Evolutionary conservation across 30 jellyfish, hydroid and myxozoan genomes (phyloP), one percentile per base, ranked within the genome.

Genomic region (Hydractinia echinata): DNA sequence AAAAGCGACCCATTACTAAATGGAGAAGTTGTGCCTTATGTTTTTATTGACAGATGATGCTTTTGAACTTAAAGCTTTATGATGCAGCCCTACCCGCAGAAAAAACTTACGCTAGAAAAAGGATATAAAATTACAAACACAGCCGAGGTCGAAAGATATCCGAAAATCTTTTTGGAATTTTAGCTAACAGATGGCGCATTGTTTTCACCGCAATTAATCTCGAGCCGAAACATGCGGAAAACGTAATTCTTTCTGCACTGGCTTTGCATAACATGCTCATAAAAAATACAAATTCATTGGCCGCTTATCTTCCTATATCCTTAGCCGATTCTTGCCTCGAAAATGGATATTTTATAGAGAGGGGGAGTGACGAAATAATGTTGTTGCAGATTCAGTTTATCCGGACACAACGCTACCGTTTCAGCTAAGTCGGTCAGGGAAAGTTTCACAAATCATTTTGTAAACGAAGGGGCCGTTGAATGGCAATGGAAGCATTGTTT

Each of bases 151-250:
- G 44, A 30, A 30, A 2, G 44, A 30, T 30, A 30, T 30, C 44
- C 44, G 2, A 30, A 30, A 1, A 30, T 30, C 44, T 30, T 30
- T 30, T 30, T 30, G 44, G 44, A 30, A 30, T 30, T 30, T 30
- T 30, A 2, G 44, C 44, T 30, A 1, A 30, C 44, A 30, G 44
- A 30, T 30, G 44, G 44, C 44, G 44, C 44, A 30, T 30, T 30
- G 44, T 58, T 58, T 58, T 58, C 3, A 58, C 69, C 3, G 19
- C 69, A 58, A 58, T 58, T 1, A 58, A 58, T 67, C 21, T 67
- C n/a, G 78, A 67, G 78, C 78, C 78, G 51, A 67, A 67, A 1
- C 78, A 67, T 67, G 78, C 4, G 1, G 78, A 67, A 67, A 67
- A 67, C 50, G 78, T 67, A 13, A 67, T 67, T 48, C 78, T 67